Base-by-base conservation (phyloP, 2,888 invertebrate species). In the Ceraclea dissimilis region DNA sequence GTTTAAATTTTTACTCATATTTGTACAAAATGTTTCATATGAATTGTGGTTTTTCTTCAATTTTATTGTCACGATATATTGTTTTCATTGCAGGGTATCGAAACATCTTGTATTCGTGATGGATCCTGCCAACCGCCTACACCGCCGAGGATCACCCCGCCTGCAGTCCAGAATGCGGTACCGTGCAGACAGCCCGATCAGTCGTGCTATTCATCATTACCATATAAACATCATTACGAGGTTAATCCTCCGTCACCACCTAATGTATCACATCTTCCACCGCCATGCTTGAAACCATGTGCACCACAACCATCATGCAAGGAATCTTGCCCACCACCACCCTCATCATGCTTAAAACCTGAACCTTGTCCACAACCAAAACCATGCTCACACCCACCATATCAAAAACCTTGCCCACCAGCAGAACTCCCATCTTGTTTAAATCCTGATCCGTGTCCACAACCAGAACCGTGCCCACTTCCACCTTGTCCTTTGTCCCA, bases 171-270 rank as follows among this genome's bases (percentile, higher is more conserved):
- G n/a, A n/a, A n/a, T n/a, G n/a, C n/a, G n/a, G n/a, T n/a, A n/a
- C n/a, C n/a, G n/a, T n/a, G n/a, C n/a, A n/a, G n/a, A n/a, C n/a
- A n/a, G n/a, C n/a, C n/a, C n/a, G n/a, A n/a, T n/a, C n/a, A n/a
- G n/a, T n/a, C n/a, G n/a, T n/a, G n/a, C n/a, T n/a, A n/a, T n/a
- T n/a, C n/a, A n/a, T n/a, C n/a, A n/a, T n/a, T n/a, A n/a, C n/a
- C n/a, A n/a, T n/a, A n/a, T n/a, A n/a, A n/a, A n/a, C n/a, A n/a
- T n/a, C n/a, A n/a, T n/a, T n/a, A n/a, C n/a, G n/a, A n/a, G n/a
- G n/a, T n/a, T n/a, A 6, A 44, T 16, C 44, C 44, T 44, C 44
- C 44, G n/a, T 16, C 44, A 44, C 44, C 44, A 44, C 16, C 44
- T 16, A 17, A 11, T 16, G 6, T 11, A 16, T 16, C 44, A 8